Evolutionary conservation across 2,113 vertebrate genomes (phyloP), one percentile per base, ranked within the genome.

Genomic region (Heliornis fulica): DNA sequence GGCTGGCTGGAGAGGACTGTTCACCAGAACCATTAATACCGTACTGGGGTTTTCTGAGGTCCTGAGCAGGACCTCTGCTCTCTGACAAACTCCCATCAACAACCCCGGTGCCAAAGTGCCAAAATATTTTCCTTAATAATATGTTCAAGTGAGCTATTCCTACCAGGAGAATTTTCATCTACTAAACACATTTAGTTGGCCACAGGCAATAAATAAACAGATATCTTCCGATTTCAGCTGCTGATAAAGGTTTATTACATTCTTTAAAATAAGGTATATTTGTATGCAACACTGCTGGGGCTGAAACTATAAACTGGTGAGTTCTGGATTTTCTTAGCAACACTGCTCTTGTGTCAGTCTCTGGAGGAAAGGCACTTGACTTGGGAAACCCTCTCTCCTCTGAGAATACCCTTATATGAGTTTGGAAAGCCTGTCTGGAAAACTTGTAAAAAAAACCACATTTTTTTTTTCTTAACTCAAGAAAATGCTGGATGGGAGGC

Each of bases 11-110:
- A 94, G 93, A 86, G 75, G 83, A 56, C 46, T 76, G 83, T 71
- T 96, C 71, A 72, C 69, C 89, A 95, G 65, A 63, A 81, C 65
- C 86, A 94, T 89, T 97, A 95, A 50, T 72, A 91, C 46, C 28
- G 75, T 32, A 12, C 45, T 43, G 45, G 54, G 16, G 36, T 63
- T 89, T 94, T 92, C 64, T 79, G 64, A 78, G 29, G 83, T 82
- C 78, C 75, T 84, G 46, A 59, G n/a, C 60, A 77, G 57, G 88
- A 85, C 75, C 28, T 74, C 28, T 86, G 43, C 61, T 88, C 51
- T 94, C 61, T 87, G 89, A 94, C 72, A 95, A 90, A 28, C n/a
- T 83, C 83, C 34, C 19, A 66, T 76, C 25, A 43, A 82, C 10
- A 32, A n/a, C 14, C 32, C 6, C n/a, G n/a, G n/a, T 4, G 20